Evolutionary conservation across 2,888 invertebrate genomes (phyloP).

Genomic region (Eupithecia pulchellata): DNA sequence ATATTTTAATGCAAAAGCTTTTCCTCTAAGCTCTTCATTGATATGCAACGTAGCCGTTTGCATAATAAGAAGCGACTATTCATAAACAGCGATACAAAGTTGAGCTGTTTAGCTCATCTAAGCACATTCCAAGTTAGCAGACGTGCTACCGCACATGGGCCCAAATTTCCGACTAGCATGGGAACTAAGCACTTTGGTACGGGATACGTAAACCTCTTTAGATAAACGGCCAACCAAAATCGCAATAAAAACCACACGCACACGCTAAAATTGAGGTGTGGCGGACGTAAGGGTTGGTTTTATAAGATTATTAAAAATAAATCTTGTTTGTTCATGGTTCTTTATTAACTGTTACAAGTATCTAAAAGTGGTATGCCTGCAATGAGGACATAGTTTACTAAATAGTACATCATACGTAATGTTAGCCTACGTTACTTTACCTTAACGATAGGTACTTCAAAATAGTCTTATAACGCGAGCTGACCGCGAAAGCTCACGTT

Average conservation of each 20-base stretch:
- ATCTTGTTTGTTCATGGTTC: too few relatives aligned
- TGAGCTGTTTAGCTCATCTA: conserved; percentile 64
- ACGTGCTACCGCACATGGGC: conserved; percentile 66
- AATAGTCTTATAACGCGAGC: too few relatives aligned
- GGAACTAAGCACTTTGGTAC: conserved; percentile 37
- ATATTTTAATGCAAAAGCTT: neutral
- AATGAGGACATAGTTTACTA: too few relatives aligned
- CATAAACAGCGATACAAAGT: conserved; percentile 54
- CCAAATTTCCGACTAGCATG: conserved; percentile 58
- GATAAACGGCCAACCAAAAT: conserved; percentile 23
- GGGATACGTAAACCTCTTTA: conserved; percentile 10
- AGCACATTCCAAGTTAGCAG: conserved; percentile 66
- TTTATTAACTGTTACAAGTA: too few relatives aligned
- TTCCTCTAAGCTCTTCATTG: conserved; percentile 11
- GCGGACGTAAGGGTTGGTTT: too few relatives aligned
- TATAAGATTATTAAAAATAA: too few relatives aligned
- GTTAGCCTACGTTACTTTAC: too few relatives aligned
- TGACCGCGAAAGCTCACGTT: too few relatives aligned
- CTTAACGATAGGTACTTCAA: too few relatives aligned
- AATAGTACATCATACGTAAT: too few relatives aligned
- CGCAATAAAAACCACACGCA: neutral
- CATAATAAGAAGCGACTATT: conserved; percentile 5
- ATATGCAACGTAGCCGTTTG: conserved; percentile 24
- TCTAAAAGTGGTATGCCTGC: too few relatives aligned
- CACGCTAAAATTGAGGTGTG: neutral